A percentile compares a stretch with the other conserved stretches of the same genome.
Evolutionary conservation across 2,888 invertebrate genomes (phyloP).

Genomic region (Lottia gigantea): DNA sequence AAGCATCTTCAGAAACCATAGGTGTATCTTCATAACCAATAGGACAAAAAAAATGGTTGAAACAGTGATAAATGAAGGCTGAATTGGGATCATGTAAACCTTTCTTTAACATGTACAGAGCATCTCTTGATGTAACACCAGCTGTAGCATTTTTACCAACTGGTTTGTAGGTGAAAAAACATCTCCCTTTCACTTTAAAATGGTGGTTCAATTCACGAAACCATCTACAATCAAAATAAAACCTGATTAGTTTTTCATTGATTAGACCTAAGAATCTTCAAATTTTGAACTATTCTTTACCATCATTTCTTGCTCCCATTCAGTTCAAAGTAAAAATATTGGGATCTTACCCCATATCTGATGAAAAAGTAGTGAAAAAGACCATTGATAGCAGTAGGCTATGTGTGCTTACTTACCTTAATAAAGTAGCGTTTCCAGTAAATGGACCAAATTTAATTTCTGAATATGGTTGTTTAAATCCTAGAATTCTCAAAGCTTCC

Average conservation of each 20-base stretch:
- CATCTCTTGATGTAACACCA: slow-evolving; percentile 50
- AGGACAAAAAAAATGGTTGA: slow-evolving; percentile 65
- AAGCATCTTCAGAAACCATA: slow-evolving; percentile 50
- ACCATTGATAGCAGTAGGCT: too few relatives aligned
- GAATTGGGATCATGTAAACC: slow-evolving; percentile 54
- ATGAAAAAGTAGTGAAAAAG: too few relatives aligned
- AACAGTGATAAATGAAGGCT: slow-evolving; percentile 63
- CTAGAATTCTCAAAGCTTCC: slow-evolving; percentile 56
- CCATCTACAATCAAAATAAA: slow-evolving; percentile 49
- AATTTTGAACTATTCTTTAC: too few relatives aligned
- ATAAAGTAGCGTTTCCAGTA: slow-evolving; percentile 60
- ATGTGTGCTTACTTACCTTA: slow-evolving; percentile 43
- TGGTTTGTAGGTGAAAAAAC: slow-evolving; percentile 61
- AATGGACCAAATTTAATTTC: slow-evolving; percentile 62
- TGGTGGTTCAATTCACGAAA: slow-evolving; percentile 57
- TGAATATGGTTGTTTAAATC: slow-evolving; percentile 56
- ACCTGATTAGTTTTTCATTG: too few relatives aligned
- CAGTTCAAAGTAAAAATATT: not conserved
- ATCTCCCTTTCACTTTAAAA: slow-evolving; percentile 55
- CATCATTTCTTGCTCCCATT: too few relatives aligned
- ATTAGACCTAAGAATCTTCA: too few relatives aligned
- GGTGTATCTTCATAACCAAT: slow-evolving; percentile 64
- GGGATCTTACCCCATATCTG: too few relatives aligned
- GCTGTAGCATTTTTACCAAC: slow-evolving; percentile 58
- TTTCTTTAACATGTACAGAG: slow-evolving; percentile 49